Conservation (phyloP, 1,140 invertebrate genomes). For the Asobara japonica region DNA sequence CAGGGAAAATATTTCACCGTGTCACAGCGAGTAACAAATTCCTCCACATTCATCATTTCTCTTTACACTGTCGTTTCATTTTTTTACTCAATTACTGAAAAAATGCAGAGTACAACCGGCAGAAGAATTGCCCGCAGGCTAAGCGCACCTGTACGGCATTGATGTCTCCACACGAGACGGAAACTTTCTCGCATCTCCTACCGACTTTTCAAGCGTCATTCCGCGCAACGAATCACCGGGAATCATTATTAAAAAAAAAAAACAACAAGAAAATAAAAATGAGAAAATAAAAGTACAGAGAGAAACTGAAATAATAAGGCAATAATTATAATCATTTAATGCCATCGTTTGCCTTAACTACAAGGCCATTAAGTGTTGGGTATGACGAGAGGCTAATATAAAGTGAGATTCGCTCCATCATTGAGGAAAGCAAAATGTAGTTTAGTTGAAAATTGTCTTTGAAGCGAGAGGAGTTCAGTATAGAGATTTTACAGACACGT, state of each 20-base stretch:
- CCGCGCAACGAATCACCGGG: background rate
- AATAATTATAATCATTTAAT: background rate
- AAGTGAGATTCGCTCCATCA: background rate
- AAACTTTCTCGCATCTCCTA: background rate
- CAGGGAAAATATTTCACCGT: background rate
- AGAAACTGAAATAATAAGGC: background rate
- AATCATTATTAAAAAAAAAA: background rate
- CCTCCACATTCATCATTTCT: background rate
- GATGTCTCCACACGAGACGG: conserved; percentile 6
- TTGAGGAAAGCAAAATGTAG: background rate
- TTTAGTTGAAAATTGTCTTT: background rate
- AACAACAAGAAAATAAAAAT: background rate
- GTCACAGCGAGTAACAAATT: background rate
- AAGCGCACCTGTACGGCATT: background rate
- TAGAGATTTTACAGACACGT: background rate
- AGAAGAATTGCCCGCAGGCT: background rate
- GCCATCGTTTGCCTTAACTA: background rate
- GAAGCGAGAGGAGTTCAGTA: background rate
- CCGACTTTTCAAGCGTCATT: background rate
- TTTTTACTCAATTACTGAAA: background rate
- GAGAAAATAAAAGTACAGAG: background rate
- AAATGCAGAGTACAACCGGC: background rate
- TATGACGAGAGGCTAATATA: background rate
- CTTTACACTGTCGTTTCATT: background rate
- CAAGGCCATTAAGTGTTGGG: background rate